Evolutionary conservation across 1,140 invertebrate genomes (phyloP).

Genomic region (Euschistus heros): DNA sequence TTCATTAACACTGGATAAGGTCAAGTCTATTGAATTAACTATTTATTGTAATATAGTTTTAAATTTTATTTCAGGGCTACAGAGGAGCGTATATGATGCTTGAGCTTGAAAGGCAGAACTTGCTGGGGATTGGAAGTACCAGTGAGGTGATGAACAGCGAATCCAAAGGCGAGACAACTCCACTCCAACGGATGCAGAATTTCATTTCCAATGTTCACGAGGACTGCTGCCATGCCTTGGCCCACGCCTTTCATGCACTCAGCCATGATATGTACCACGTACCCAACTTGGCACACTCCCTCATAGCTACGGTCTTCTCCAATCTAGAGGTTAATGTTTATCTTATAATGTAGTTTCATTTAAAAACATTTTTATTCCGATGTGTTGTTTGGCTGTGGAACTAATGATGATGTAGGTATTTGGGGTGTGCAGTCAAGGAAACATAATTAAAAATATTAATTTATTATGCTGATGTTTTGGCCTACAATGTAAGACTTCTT

Average conservation of each 20-base stretch:
- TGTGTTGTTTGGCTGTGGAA: too few relatives aligned
- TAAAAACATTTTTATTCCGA: too few relatives aligned
- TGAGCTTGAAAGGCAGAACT: slow-evolving; percentile 56
- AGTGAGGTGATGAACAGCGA: slow-evolving; percentile 32
- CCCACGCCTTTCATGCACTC: slow-evolving; percentile 62
- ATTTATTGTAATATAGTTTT: background rate
- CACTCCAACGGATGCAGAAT: slow-evolving; percentile 42
- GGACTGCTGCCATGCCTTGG: slow-evolving; percentile 65
- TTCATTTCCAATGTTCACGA: slow-evolving; percentile 61
- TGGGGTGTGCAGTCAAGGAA: too few relatives aligned
- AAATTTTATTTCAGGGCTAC: slow-evolving; percentile 43
- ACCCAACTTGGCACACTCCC: slow-evolving; percentile 47
- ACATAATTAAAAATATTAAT: too few relatives aligned
- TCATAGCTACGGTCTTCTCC: slow-evolving; percentile 54
- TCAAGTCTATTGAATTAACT: too few relatives aligned
- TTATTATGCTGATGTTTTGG: too few relatives aligned
- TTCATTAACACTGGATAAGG: too few relatives aligned
- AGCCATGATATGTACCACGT: slow-evolving; percentile 72
- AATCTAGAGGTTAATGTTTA: slow-evolving; percentile 46
- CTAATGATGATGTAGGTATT: too few relatives aligned
- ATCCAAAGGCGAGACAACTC: slow-evolving; percentile 29
- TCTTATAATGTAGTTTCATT: too few relatives aligned
- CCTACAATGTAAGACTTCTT: too few relatives aligned
- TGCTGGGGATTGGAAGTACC: slow-evolving; percentile 43
- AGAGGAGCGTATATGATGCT: slow-evolving; percentile 54